Percentiles rank a stretch among this genome's conserved stretches.
These are phyloP conservation scores for Podarcis muralis DNA, from an alignment of 2,113 vertebrate species.

Conservation along the genomic window DNA sequence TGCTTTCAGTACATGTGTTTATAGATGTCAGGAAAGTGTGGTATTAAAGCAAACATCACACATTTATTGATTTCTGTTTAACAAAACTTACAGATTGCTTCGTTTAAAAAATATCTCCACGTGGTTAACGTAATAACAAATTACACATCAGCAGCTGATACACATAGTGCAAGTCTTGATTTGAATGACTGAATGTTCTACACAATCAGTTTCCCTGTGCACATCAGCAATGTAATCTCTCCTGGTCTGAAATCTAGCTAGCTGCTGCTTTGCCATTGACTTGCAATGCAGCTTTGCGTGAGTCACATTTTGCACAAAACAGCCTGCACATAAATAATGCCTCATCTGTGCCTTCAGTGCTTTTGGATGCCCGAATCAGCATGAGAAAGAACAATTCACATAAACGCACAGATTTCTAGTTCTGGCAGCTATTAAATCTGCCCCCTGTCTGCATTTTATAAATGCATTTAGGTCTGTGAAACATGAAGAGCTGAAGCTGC, in stretches of 20 bases:
- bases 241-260: background rate
- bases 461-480: slow-evolving; percentile 9
- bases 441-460: background rate
- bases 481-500: background rate
- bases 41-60: background rate
- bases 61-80: background rate
- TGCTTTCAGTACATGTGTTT: background rate
- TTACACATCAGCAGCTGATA: background rate
- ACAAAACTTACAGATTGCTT: no score
- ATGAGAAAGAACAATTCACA: background rate
- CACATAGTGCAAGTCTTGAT: no score
- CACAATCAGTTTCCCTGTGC: background rate
- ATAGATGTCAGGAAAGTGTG: background rate
- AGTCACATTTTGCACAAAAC: slow-evolving; percentile 6
- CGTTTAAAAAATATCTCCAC: no score
- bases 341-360: slow-evolving; percentile 4
- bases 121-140: no score
- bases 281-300: background rate
- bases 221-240: background rate
- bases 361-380: background rate
- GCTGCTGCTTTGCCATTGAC: background rate
- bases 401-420: background rate
- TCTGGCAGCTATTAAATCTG: background rate
- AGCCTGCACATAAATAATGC: background rate
- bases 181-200: background rate